A percentile compares a stretch with the other conserved stretches of the same genome.
Evolutionary conservation across 1,140 invertebrate species (phyloP).

Genomic region (Hypothenemus hampei): DNA sequence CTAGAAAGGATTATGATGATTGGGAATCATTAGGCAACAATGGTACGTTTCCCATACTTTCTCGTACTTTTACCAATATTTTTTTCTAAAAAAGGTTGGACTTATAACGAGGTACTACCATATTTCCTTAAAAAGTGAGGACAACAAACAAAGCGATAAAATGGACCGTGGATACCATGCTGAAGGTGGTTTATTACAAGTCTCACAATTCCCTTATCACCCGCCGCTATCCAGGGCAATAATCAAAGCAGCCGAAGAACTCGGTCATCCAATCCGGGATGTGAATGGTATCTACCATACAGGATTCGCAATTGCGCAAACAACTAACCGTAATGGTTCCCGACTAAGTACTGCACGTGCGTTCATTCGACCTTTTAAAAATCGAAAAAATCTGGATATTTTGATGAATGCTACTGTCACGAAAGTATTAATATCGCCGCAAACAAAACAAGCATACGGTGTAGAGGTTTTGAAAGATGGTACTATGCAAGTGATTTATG

Average conservation of each 20-base stretch:
- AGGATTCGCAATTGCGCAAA: conserved; percentile 81
- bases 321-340: conserved; percentile 81
- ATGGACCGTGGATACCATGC: conserved; percentile 74
- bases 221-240: conserved; percentile 78
- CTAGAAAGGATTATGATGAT: conserved; percentile 82
- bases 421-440: conserved; percentile 64
- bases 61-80: background rate
- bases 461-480: conserved; percentile 61
- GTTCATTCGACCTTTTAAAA: conserved; percentile 74
- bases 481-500: conserved; percentile 52
- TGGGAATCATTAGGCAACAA: conserved; percentile 83
- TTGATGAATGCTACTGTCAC: conserved; percentile 71
- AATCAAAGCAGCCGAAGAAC: conserved; percentile 75
- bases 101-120: conserved; percentile 81
- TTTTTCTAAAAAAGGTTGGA: conserved; percentile 56
- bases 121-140: conserved; percentile 85
- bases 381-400: conserved; percentile 69
- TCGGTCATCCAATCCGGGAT: conserved; percentile 73
- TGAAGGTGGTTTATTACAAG: conserved; percentile 70
- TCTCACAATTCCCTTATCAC: conserved; percentile 80
- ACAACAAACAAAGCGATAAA: conserved; percentile 69
- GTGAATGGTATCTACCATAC: conserved; percentile 77
- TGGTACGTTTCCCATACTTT: no score
- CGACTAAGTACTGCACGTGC: conserved; percentile 75
- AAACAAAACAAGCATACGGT: conserved; percentile 62